phyloP scores from a whole-genome alignment of 2,797 vertebrate species.

The Xyrichtys novacula region DNA sequence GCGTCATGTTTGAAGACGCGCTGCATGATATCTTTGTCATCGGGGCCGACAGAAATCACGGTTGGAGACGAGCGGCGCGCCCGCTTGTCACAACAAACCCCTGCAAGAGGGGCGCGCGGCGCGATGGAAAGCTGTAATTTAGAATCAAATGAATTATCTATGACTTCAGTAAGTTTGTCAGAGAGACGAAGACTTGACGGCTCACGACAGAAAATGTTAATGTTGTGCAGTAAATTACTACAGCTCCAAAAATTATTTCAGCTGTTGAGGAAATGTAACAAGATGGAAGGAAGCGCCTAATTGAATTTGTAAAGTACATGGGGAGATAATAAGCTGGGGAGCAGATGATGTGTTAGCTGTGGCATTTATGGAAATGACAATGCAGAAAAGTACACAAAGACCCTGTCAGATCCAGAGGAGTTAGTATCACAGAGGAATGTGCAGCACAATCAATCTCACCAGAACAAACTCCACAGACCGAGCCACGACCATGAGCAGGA shows the following conservation, averaged over 20 bases:
- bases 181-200: slow-evolving; percentile 69
- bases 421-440: slow-evolving; percentile 10
- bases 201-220: slow-evolving; percentile 71
- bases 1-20: slow-evolving; percentile 88
- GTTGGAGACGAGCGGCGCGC: slow-evolving; percentile 81
- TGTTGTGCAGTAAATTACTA: slow-evolving; percentile 73
- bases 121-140: slow-evolving; percentile 86
- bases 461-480: background rate
- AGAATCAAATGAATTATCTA: slow-evolving; percentile 88
- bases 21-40: slow-evolving; percentile 91
- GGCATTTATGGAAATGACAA: slow-evolving; percentile 55
- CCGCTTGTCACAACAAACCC: slow-evolving; percentile 87
- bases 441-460: background rate
- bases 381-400: slow-evolving; percentile 51
- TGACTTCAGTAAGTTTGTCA: slow-evolving; percentile 85
- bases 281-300: slow-evolving; percentile 61
- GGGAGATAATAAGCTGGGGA: slow-evolving; percentile 64
- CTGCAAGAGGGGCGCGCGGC: slow-evolving; percentile 64
- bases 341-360: slow-evolving; percentile 57
- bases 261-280: slow-evolving; percentile 59
- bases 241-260: slow-evolving; percentile 70
- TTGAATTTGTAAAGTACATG: slow-evolving; percentile 75
- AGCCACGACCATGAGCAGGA: background rate
- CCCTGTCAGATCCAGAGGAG: slow-evolving; percentile 25
- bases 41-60: slow-evolving; percentile 83